Evolutionary conservation across 2,797 vertebrate species (phyloP), one percentile per base, ranked within the genome.

Genomic region (Danio choprae): DNA sequence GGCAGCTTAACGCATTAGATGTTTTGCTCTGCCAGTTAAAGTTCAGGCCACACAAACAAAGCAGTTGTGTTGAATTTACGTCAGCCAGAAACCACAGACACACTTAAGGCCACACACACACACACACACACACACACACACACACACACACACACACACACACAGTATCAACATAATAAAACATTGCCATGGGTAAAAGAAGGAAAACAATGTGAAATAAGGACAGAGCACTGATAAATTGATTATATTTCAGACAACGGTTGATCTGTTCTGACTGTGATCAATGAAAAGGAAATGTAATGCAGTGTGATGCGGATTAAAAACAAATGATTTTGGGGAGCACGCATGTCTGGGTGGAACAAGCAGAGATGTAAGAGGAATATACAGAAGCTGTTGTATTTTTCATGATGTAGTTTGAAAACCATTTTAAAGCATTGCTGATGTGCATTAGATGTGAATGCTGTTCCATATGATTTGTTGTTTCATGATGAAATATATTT

Each of bases 51-150:
- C 90, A 92, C 89, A 90, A 88, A 91, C 91, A 90, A 87, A 87
- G 86, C 87, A 60, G 89, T 90, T 93, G 90, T 93, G 90, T 89
- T 91, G 87, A 89, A 92, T 93, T 90, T 93, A 90, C 92, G 91
- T 93, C 93, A 94, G 87, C 87, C 89, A 89, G 89, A 43, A 53
- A 87, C 82, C 84, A 85, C 86, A 87, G 74, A 70, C 79, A 84
- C 72, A 53, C 72, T 41, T 40, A 36, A 83, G 36, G 29, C 22
- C 44, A 81, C 43, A 50, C 65, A 7, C 74, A 4, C 11, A 50
- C 64, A 13, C 15, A 18, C 1, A 67, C 62, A 48, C 44, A 81
- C 43, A 50, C 65, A 7, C 74, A 4, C 84, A 85, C 86, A 87
- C 74, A 70, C 79, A 84, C 72, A 53, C 72, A 81, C 43, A 50